A percentile compares a stretch with the other conserved stretches of the same genome.
Evolutionary conservation across 2,797 vertebrate species (phyloP).

Genomic region (Eulemur mongoz): DNA sequence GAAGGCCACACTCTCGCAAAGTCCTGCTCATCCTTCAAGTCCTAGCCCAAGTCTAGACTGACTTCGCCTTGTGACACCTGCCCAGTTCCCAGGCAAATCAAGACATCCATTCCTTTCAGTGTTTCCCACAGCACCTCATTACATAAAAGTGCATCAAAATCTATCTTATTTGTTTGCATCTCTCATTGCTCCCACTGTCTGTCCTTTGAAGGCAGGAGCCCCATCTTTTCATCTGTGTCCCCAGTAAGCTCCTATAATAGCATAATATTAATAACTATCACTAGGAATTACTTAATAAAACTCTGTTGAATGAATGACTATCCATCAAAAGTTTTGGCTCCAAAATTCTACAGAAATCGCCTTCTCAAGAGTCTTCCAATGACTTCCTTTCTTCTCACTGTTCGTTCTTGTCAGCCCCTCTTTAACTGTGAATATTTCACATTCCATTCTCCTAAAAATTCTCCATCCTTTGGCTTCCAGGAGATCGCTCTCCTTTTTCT

Average conservation of each 20-base stretch:
- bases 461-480: not conserved
- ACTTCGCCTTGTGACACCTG: not conserved
- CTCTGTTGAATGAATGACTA: not conserved
- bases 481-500: not conserved
- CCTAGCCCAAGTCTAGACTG: not conserved
- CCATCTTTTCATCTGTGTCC: not conserved
- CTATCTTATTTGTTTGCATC: not conserved
- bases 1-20: not conserved
- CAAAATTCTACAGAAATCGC: not conserved
- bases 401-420: not conserved
- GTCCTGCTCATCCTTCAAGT: not conserved
- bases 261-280: not conserved
- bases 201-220: too few species aligned
- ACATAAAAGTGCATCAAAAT: not conserved
- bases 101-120: not conserved
- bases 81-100: not conserved
- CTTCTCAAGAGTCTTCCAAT: not conserved
- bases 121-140: not conserved
- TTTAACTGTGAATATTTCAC: rapidly evolving
- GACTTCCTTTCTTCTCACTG: too few species aligned
- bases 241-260: not conserved
- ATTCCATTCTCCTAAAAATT: not conserved
- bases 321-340: not conserved
- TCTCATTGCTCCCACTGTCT: not conserved
- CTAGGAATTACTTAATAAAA: not conserved